These are phyloP conservation scores for Nipponia nippon DNA, from an alignment of 2,113 vertebrate genomes.

Conservation along the genomic window DNA sequence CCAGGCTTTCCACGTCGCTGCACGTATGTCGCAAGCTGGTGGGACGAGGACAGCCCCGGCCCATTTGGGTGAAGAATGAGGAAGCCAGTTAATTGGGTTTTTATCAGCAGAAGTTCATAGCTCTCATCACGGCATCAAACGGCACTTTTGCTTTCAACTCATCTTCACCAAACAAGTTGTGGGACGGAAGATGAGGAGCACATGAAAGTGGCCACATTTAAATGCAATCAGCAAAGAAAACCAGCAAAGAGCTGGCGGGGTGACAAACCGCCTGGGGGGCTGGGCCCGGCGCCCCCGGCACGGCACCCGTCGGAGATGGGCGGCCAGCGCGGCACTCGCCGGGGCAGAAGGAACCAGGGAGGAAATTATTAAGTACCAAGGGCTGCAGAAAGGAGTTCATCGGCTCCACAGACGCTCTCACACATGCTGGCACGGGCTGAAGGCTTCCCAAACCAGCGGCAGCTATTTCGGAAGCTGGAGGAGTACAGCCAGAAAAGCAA, in stretches of 20 bases:
- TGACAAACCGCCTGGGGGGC: not conserved
- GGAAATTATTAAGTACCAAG: not conserved
- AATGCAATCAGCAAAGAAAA: constrained; percentile 10
- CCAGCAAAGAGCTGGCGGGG: not conserved
- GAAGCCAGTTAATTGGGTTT: constrained; percentile 25
- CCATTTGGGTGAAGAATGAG: constrained; percentile 21
- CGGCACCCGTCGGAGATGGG: not conserved
- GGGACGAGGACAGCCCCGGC: not conserved
- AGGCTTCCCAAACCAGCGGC: not conserved
- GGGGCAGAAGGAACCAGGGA: not conserved
- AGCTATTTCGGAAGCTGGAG: not conserved
- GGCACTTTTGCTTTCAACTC: constrained; percentile 34
- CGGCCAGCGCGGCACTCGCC: not conserved
- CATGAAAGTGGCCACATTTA: constrained; percentile 54
- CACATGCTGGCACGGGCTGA: not conserved
- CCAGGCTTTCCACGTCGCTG: rapidly evolving
- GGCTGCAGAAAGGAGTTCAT: not conserved
- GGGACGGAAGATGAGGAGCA: constrained; percentile 38
- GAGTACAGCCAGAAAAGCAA: not conserved
- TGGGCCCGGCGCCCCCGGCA: not conserved
- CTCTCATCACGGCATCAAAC: constrained; percentile 44
- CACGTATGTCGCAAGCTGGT: not conserved
- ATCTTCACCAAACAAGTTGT: constrained; percentile 14
- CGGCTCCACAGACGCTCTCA: rapidly evolving
- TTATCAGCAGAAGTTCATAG: constrained; percentile 36